phyloP scores from a whole-genome alignment of 2,113 vertebrate species.

The Saccopteryx bilineata region DNA sequence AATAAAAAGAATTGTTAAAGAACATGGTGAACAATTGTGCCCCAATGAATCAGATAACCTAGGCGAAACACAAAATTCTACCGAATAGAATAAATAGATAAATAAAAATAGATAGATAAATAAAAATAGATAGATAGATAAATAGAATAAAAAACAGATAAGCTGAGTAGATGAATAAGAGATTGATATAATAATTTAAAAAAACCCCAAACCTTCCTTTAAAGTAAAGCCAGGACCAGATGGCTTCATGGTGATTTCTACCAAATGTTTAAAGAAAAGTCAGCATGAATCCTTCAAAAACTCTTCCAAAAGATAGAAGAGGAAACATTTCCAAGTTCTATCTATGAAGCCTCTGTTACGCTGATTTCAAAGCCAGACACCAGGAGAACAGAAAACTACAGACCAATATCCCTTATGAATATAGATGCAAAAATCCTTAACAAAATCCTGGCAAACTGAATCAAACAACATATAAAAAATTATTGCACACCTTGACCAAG shows the following conservation, averaged over 20 bases:
- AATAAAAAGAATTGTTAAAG: neutral
- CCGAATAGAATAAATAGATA: too few species aligned
- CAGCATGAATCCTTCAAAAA: neutral
- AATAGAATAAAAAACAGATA: too few species aligned
- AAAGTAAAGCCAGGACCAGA: neutral
- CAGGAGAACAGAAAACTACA: neutral
- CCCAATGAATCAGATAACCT: neutral
- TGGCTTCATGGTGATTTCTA: slow-evolving; percentile 14
- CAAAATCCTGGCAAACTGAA: neutral
- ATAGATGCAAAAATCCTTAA: neutral
- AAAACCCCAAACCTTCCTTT: neutral
- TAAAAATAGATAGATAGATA: too few species aligned
- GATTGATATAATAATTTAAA: neutral
- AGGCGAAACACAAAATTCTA: neutral
- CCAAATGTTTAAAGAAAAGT: slow-evolving; percentile 34
- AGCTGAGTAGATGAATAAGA: neutral
- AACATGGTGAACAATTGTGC: neutral
- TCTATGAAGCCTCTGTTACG: neutral
- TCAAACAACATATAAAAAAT: neutral
- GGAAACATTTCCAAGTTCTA: neutral
- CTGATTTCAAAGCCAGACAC: slow-evolving; percentile 5
- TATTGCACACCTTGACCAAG: neutral
- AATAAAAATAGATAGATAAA: too few species aligned
- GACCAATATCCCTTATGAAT: neutral
- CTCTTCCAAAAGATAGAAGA: neutral